Conservation (phyloP, 2,113 vertebrate genomes). For the Misgurnus mizolepis region DNA sequence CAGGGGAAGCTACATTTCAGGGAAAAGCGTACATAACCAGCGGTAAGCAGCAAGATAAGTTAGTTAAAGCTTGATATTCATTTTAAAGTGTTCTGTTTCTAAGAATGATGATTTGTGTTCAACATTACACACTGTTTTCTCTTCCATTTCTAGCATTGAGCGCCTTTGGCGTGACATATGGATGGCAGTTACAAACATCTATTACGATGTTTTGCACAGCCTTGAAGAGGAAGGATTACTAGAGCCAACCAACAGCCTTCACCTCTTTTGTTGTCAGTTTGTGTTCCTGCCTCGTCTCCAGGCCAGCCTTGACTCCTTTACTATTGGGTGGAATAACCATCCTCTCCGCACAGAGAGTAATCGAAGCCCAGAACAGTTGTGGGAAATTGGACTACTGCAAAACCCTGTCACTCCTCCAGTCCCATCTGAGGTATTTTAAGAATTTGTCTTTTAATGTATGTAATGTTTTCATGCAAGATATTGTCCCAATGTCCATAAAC, state of each 20-base stretch:
- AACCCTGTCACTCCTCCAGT: conserved; percentile 1
- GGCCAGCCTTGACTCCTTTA: conserved; percentile 25
- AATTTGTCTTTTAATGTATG: not conserved
- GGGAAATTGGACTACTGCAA: conserved; percentile 1
- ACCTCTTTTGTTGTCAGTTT: conserved; percentile 36
- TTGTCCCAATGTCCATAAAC: not conserved
- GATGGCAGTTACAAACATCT: conserved; percentile 22
- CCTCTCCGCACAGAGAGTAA: conserved; percentile 26
- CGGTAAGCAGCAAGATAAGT: not conserved
- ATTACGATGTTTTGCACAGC: conserved; percentile 29
- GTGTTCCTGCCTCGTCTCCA: conserved; percentile 37
- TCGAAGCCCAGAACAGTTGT: conserved; percentile 29
- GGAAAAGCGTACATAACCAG: not conserved
- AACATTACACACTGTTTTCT: not conserved
- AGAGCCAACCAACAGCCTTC: conserved; percentile 6
- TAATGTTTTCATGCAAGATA: not conserved
- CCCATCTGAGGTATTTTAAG: not conserved
- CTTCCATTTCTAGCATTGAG: conserved; percentile 9
- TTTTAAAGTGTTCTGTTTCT: not conserved
- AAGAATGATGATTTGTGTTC: not conserved
- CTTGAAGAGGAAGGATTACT: conserved; percentile 34
- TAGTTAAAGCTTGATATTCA: not conserved
- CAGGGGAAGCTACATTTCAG: not conserved
- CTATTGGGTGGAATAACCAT: conserved; percentile 30
- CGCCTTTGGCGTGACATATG: conserved; percentile 35